Base-by-base conservation (phyloP, 2,888 invertebrate genomes). In the Drosophila longiperda region DNA sequence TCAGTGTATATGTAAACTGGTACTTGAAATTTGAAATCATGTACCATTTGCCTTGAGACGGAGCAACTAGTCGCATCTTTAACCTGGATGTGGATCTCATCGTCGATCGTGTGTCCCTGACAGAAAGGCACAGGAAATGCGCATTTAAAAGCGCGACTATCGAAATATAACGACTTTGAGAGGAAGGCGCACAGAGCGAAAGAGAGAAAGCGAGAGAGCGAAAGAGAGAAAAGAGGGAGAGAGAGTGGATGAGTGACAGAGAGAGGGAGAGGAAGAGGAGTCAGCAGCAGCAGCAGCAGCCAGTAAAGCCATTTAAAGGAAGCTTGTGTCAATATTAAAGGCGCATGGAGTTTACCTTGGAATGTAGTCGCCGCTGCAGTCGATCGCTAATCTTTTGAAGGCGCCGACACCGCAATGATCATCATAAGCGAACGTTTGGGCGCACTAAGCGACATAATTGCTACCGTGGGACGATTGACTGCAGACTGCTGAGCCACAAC, bases 1-100 rank as follows among this genome's bases (percentile, higher is more conserved):
- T 12, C 2, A 55, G 55, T 55, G 55, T 55, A 88, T 84, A 86
- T 86, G 85, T 88, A 87, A 87, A 87, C 87, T 87, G 90, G 87
- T 90, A 87, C 87, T 87, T 90, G 89, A 87, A 90, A 90, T 90
- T 90, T 87, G 89, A 87, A 87, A 90, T 90, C 87, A 87, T 87
- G 87, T 87, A 87, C 87, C 87, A 87, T 87, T 87, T 87, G 89
- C 87, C 87, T 87, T 87, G 87, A 87, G 84, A 74, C 67, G 42
- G 15, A 58, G 61, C 65, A 68, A 63, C 53, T 53, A 70, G 55
- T 38, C 57, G 40, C 57, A 23, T 62, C 52, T 49, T 36, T 26
- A 66, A 53, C 42, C 75, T 67, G 75, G 52, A 70, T 70, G 65
- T 60, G 66, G 66, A 72, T 42, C 65, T 58, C 59, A 45, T 75